These are phyloP conservation scores for Clusia tigrina DNA, from an alignment of 2,888 invertebrate species.

Conservation along the genomic window DNA sequence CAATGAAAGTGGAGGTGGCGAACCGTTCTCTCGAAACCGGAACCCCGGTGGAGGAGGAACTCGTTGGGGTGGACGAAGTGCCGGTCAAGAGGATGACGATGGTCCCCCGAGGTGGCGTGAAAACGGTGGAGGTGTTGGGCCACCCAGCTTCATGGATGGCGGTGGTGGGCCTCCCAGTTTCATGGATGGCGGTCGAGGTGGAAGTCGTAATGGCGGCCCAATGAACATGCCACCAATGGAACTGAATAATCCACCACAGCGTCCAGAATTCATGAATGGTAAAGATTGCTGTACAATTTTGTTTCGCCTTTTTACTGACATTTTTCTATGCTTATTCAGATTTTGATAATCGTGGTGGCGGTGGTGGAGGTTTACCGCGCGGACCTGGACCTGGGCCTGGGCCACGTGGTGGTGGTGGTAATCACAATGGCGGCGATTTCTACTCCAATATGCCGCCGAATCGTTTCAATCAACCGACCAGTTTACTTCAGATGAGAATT, in stretches of 20 bases:
- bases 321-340: conserved; percentile 36
- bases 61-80: conserved; percentile 64
- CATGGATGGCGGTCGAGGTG: conserved; percentile 32
- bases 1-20: conserved; percentile 40
- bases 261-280: conserved; percentile 58
- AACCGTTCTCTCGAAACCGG: conserved; percentile 52
- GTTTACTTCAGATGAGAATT: conserved; percentile 62
- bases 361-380: conserved; percentile 24
- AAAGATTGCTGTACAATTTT: conserved; percentile 10
- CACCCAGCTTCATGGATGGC: conserved; percentile 48
- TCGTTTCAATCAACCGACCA: conserved; percentile 62
- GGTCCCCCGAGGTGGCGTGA: conserved; percentile 48
- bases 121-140: conserved; percentile 36
- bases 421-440: conserved; percentile 45
- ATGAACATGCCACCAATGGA: conserved; percentile 53
- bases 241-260: conserved; percentile 44
- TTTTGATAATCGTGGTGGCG: conserved; percentile 52
- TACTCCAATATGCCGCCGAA: conserved; percentile 62
- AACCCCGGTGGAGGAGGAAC: conserved; percentile 47
- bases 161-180: conserved; percentile 19
- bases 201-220: conserved; percentile 39
- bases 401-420: conserved; percentile 43
- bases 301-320: conserved; percentile 34
- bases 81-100: conserved; percentile 65
- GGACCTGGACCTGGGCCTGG: conserved; percentile 45